A percentile compares a stretch with the other conserved stretches of the same genome.
phyloP scores from a whole-genome alignment of 2,113 vertebrate genomes.

The Capricornis sumatraensis region DNA sequence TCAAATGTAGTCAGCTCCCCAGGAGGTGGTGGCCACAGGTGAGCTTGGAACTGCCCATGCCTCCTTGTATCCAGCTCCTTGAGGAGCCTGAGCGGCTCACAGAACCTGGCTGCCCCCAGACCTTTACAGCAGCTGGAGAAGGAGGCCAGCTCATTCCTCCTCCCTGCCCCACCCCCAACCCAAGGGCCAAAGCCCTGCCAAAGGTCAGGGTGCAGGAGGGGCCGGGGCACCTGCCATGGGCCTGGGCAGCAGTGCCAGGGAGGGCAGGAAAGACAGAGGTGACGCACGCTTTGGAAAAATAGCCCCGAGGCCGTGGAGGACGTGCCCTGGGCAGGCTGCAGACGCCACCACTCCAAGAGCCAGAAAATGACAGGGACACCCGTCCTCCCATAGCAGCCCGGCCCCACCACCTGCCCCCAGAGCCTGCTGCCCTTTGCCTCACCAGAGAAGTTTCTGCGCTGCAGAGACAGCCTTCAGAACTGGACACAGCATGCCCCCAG shows the following conservation, averaged over 20 bases:
- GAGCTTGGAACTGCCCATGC: not conserved
- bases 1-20: not conserved
- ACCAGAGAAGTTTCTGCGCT: too few relatives aligned
- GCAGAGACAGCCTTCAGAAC: fast-evolving
- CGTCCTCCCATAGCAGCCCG: fast-evolving
- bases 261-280: not conserved
- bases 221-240: not conserved
- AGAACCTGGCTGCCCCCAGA: not conserved
- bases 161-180: not conserved
- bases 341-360: not conserved
- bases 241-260: not conserved
- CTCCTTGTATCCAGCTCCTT: not conserved
- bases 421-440: not conserved
- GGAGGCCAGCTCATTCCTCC: not conserved
- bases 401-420: not conserved
- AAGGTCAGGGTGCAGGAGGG: not conserved
- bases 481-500: fast-evolving
- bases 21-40: not conserved
- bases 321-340: not conserved
- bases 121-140: not conserved
- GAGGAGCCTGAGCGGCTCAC: not conserved
- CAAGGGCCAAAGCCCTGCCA: not conserved
- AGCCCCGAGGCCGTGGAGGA: not conserved
- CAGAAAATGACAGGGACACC: not conserved
- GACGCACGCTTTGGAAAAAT: not conserved